Conservation (phyloP, 2,888 invertebrate species). For the Temnothorax ravouxi region DNA sequence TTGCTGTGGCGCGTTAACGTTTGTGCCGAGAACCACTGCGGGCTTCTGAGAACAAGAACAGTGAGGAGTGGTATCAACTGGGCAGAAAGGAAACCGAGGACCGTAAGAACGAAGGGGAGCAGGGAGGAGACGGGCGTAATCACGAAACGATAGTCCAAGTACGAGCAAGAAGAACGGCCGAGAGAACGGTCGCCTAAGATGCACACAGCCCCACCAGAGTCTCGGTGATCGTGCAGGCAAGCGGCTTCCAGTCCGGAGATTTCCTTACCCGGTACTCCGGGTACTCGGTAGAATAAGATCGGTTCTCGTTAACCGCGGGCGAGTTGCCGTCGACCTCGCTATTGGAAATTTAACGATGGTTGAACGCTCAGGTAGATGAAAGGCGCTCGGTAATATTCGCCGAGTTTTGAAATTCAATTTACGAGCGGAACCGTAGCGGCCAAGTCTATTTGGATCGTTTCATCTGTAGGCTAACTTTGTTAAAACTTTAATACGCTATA, state of each 20-base stretch:
- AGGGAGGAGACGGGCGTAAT: slow-evolving; percentile 20
- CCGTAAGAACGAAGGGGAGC: not conserved
- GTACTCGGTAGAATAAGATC: slow-evolving; percentile 38
- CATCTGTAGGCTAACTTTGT: not conserved
- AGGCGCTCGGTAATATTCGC: not conserved
- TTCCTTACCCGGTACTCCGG: not conserved
- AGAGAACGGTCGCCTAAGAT: slow-evolving; percentile 31
- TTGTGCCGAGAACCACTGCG: slow-evolving; percentile 44
- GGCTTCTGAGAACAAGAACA: slow-evolving; percentile 51
- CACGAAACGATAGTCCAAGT: slow-evolving; percentile 38
- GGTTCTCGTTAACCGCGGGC: slow-evolving; percentile 36
- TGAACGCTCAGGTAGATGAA: slow-evolving; percentile 10
- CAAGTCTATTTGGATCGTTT: slow-evolving; percentile 14
- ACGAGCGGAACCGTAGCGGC: not conserved
- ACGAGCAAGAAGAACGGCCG: slow-evolving; percentile 39
- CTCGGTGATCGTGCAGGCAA: slow-evolving; percentile 31
- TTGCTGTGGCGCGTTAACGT: slow-evolving; percentile 24
- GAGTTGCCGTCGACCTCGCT: slow-evolving; percentile 29
- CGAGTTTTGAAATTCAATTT: slow-evolving; percentile 35
- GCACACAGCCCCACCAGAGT: not conserved
- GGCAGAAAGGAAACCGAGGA: not conserved
- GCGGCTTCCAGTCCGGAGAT: not conserved
- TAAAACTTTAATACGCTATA: slow-evolving; percentile 16
- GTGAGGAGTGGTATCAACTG: slow-evolving; percentile 12
- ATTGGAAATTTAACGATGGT: slow-evolving; percentile 37